Conservation (phyloP, 2,113 vertebrate species). For the Protobothrops mucrosquamatus region DNA sequence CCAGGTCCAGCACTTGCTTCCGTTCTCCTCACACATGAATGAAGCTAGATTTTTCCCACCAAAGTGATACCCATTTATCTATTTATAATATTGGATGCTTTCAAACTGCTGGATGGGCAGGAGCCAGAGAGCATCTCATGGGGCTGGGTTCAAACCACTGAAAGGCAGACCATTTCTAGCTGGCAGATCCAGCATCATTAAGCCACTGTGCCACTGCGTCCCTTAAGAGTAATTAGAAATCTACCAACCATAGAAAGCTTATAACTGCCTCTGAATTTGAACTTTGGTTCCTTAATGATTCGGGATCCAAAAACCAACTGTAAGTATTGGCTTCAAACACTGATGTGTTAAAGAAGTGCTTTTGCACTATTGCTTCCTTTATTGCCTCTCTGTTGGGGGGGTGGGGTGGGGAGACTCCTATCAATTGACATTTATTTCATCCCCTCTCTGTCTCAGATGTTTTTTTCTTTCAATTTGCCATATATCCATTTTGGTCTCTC, state of each 20-base stretch:
- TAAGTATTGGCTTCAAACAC: not conserved
- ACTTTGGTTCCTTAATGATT: not conserved
- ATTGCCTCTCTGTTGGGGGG: not conserved
- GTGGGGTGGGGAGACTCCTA: too few species aligned
- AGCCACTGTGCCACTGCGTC: not conserved
- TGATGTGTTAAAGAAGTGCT: not conserved
- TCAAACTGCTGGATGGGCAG: not conserved
- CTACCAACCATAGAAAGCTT: not conserved
- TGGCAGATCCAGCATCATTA: not conserved
- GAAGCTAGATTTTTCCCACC: not conserved
- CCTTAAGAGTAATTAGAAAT: not conserved
- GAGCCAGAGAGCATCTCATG: not conserved
- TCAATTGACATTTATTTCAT: not conserved
- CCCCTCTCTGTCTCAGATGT: not conserved
- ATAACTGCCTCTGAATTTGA: not conserved
- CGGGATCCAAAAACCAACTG: not conserved
- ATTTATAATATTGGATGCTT: not conserved
- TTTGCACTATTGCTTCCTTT: not conserved
- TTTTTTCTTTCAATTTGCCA: not conserved
- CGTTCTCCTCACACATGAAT: not conserved
- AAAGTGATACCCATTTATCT: not conserved
- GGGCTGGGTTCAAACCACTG: not conserved
- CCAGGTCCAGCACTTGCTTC: not conserved
- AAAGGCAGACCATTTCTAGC: not conserved
- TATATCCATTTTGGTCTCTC: not conserved